Evolutionary conservation across 2,113 vertebrate species (phyloP).

Genomic region (Xenotilapia caudafasciata): DNA sequence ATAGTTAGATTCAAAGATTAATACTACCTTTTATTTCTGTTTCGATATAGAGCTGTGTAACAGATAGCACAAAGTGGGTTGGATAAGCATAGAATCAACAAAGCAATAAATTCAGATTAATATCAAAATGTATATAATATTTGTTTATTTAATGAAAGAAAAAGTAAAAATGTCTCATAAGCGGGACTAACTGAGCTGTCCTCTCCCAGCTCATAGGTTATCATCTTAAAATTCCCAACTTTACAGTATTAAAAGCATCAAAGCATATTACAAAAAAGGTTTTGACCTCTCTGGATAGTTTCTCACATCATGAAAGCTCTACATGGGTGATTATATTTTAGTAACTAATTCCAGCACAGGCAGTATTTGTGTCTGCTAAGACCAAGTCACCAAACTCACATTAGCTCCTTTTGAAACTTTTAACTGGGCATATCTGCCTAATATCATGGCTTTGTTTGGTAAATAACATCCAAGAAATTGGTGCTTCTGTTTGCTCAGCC

Average conservation of each 20-base stretch:
- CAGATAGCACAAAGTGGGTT: not conserved
- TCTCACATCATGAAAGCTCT: not conserved
- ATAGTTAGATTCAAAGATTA: not conserved
- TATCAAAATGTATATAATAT: not conserved
- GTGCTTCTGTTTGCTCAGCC: not conserved
- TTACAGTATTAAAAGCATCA: not conserved
- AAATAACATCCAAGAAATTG: not conserved
- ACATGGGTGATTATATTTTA: not conserved
- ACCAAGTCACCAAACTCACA: not conserved
- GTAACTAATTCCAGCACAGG: not conserved
- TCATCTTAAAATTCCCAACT: not conserved
- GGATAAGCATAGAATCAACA: not conserved
- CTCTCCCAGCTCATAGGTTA: not conserved
- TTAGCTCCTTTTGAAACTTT: not conserved
- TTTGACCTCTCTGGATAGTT: not conserved
- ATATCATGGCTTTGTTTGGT: not conserved
- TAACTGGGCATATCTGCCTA: not conserved
- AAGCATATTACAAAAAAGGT: not conserved
- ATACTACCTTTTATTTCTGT: not conserved
- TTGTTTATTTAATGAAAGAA: not conserved
- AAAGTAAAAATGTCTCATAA: not conserved
- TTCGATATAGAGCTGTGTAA: not conserved
- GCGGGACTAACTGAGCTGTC: not conserved
- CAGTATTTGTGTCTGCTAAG: not conserved
- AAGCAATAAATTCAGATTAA: not conserved